Conservation (phyloP, 2,113 vertebrate genomes). For the Benitochromis conjunctus region DNA sequence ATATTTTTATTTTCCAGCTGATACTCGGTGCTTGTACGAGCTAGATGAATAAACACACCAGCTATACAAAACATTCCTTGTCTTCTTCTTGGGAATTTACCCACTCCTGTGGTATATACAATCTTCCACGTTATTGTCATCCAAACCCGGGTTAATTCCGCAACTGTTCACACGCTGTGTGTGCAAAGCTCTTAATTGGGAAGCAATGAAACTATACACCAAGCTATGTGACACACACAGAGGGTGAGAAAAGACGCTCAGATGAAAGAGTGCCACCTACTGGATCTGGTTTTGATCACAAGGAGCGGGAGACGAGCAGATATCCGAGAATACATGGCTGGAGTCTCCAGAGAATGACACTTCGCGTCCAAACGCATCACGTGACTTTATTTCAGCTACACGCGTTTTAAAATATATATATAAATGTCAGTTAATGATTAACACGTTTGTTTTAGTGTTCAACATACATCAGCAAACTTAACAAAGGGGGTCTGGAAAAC, state of each 20-base stretch:
- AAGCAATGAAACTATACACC: constrained; percentile 45
- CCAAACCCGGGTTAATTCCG: constrained; percentile 14
- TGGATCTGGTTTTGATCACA: constrained; percentile 16
- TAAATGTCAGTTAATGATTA: not conserved
- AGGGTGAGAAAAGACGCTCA: constrained; percentile 11
- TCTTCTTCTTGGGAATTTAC: not conserved
- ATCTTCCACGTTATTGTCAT: constrained; percentile 1
- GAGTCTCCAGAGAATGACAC: not conserved
- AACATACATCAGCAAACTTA: not conserved
- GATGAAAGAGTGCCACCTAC: constrained; percentile 72
- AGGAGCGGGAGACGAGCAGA: not conserved
- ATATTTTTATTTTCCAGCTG: not conserved
- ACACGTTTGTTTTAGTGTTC: not conserved
- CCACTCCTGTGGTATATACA: not conserved
- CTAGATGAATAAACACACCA: not conserved
- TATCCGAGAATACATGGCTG: not conserved
- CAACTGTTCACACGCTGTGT: constrained; percentile 41
- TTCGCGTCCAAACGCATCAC: not conserved
- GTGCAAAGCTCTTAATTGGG: constrained; percentile 51
- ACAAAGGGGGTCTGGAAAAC: not conserved
- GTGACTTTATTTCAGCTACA: not conserved
- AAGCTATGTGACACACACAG: constrained; percentile 6
- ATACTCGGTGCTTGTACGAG: not conserved
- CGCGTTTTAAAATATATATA: not conserved
- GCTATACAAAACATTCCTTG: not conserved